Evolutionary conservation across 2,888 invertebrate species (phyloP).

Genomic region (Caenorhabditis panamensis): DNA sequence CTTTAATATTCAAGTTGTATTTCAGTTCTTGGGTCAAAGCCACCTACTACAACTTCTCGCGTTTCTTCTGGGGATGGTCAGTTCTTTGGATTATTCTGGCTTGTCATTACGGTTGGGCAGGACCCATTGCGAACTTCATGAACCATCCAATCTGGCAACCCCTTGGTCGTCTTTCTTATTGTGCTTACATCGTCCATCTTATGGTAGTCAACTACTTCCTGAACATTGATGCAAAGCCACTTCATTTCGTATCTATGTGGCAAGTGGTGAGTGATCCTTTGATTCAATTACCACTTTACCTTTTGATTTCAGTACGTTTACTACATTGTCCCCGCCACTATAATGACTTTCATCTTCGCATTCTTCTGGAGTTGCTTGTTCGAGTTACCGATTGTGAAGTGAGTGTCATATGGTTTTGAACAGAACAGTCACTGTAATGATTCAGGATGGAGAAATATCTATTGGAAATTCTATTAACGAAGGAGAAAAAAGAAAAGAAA

Average conservation of each 20-base stretch:
- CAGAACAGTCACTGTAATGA: not conserved
- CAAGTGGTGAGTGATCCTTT: too few relatives aligned
- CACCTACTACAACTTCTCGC: constrained; percentile 61
- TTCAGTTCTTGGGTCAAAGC: too few relatives aligned
- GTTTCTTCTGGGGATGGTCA: constrained; percentile 82
- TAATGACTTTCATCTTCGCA: constrained; percentile 55
- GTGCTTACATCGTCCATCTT: constrained; percentile 87
- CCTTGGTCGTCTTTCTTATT: constrained; percentile 92
- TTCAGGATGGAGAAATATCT: constrained; percentile 46
- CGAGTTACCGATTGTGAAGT: constrained; percentile 60
- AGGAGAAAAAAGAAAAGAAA: not conserved
- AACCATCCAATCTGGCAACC: constrained; percentile 84
- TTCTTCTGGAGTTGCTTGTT: constrained; percentile 65
- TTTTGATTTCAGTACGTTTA: constrained; percentile 48
- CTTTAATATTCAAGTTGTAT: constrained; percentile 36
- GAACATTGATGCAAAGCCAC: constrained; percentile 25
- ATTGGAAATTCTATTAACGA: constrained; percentile 12
- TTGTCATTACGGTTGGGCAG: constrained; percentile 82
- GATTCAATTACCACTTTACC: too few relatives aligned
- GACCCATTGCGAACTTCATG: constrained; percentile 78
- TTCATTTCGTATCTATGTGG: constrained; percentile 32
- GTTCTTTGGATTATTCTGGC: constrained; percentile 82
- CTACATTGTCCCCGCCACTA: constrained; percentile 42
- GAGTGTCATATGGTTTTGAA: not conserved
- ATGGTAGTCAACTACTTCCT: constrained; percentile 48